Conservation (phyloP, 2,113 vertebrate genomes). For the Mastomys coucha region DNA sequence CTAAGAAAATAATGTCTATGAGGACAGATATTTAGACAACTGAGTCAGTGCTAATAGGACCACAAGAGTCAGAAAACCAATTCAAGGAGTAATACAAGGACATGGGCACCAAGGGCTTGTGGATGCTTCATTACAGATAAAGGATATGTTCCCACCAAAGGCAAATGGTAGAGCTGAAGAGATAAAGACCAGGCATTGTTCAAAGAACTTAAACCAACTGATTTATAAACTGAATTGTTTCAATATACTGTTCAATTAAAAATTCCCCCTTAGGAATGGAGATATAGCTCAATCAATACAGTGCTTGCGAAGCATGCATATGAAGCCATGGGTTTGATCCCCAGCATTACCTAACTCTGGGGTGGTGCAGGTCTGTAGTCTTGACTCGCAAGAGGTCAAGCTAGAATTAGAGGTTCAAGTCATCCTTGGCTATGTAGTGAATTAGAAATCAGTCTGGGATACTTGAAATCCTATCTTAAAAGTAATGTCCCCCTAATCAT, state of each 20-base stretch:
- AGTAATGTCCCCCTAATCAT: neutral
- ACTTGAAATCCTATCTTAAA: neutral
- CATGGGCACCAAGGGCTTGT: neutral
- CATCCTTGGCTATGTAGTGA: neutral
- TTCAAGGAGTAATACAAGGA: neutral
- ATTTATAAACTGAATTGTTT: neutral
- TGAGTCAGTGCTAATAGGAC: constrained; percentile 21
- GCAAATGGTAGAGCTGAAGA: neutral
- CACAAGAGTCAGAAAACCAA: neutral
- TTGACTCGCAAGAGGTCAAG: neutral
- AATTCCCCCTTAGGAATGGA: neutral
- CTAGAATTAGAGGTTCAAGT: neutral
- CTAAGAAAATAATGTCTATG: constrained; percentile 62
- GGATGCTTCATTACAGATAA: neutral
- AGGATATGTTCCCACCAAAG: neutral
- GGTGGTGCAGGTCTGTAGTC: neutral
- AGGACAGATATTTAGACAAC: constrained; percentile 59
- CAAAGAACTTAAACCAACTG: neutral
- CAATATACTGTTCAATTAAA: neutral
- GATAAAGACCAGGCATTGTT: neutral
- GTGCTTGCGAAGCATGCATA: neutral
- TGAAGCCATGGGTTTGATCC: neutral
- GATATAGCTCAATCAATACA: neutral
- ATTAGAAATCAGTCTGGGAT: neutral
- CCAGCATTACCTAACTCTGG: neutral